phyloP scores from a whole-genome alignment of 2,797 vertebrate genomes.

The Ceyx erithaca region DNA sequence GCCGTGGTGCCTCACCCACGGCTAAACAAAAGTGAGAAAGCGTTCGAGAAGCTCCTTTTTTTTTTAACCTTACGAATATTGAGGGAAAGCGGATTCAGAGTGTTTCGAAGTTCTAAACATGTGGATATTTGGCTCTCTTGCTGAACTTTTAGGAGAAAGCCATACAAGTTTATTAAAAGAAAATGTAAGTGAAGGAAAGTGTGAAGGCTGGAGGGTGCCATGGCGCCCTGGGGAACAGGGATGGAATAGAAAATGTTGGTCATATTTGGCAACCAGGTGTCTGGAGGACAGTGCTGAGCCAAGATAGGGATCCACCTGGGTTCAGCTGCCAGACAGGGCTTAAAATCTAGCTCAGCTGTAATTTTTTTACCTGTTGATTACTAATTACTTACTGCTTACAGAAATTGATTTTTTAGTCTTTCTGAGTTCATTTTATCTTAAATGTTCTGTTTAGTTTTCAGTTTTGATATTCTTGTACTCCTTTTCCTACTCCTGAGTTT shows the following conservation, averaged over 20 bases:
- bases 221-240: not conserved
- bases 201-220: not conserved
- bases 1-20: accelerated
- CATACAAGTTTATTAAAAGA: not conserved
- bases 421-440: not conserved
- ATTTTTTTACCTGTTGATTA: not conserved
- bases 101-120: not conserved
- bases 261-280: accelerated
- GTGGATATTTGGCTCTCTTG: accelerated
- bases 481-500: not conserved
- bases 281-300: not conserved
- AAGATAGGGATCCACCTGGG: not conserved
- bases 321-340: too few relatives aligned
- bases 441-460: not conserved
- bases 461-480: accelerated
- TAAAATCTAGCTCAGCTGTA: not conserved
- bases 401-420: not conserved
- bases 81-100: not conserved
- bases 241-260: not conserved
- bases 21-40: not conserved
- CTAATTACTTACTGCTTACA: not conserved
- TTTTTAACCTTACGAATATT: not conserved
- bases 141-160: not conserved
- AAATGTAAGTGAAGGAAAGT: accelerated
- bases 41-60: not conserved